phyloP scores from a whole-genome alignment of 1,140 invertebrate species.

The Carposina sasakii region DNA sequence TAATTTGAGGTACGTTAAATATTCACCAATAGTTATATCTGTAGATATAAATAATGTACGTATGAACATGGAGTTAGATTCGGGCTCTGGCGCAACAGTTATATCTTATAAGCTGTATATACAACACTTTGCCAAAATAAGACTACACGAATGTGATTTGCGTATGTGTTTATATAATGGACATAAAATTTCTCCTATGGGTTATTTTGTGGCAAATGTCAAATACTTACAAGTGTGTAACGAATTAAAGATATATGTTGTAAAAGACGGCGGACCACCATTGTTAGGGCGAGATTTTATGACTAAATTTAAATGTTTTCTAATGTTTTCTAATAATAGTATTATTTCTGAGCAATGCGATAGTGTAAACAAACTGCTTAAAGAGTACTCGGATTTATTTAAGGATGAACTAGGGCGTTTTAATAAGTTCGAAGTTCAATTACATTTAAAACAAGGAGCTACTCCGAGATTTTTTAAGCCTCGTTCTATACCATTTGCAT shows the following conservation, averaged over 20 bases:
- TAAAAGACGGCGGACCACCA: conserved; percentile 20
- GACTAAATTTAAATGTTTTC: conserved; percentile 17
- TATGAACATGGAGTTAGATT: conserved; percentile 3
- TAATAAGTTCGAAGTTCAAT: conserved; percentile 1
- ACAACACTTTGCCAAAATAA: neutral
- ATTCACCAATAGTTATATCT: neutral
- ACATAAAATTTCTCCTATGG: neutral
- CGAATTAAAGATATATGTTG: conserved; percentile 1
- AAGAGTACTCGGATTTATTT: neutral
- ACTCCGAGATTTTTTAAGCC: neutral
- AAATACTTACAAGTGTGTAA: neutral
- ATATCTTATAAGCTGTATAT: neutral
- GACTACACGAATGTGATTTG: neutral
- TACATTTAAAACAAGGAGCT: neutral
- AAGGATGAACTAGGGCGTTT: neutral
- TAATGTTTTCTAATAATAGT: conserved; percentile 17
- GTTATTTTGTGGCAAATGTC: neutral
- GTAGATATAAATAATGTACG: neutral
- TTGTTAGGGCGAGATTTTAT: conserved; percentile 35
- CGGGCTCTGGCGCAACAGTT: neutral
- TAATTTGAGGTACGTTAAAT: neutral
- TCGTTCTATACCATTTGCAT: neutral
- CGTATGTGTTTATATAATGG: conserved; percentile 5
- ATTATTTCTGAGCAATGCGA: no score
- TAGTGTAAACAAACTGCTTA: neutral